phyloP scores from a whole-genome alignment of 2,113 vertebrate genomes.

The Dasyornis broadbenti region DNA sequence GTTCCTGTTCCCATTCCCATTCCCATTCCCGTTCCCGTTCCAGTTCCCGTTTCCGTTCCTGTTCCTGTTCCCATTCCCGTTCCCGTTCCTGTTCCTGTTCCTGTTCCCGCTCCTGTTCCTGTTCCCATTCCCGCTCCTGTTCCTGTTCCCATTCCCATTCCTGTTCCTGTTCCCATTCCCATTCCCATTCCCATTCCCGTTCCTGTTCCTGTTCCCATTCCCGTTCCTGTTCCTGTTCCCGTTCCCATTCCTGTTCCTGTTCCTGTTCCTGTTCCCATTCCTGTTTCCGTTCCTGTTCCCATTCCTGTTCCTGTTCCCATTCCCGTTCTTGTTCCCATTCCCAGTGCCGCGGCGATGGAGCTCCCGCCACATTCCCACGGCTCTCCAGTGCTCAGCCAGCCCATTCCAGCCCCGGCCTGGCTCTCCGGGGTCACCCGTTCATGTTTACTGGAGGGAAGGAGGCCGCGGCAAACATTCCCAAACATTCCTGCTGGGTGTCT shows the following conservation, averaged over 20 bases:
- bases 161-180: rapidly evolving
- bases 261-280: neutral
- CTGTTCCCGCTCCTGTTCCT: rapidly evolving
- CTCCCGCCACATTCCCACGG: neutral
- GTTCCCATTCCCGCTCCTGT: rapidly evolving
- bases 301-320: no score
- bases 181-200: neutral
- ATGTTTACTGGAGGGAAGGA: slow-evolving; percentile 39
- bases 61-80: no score
- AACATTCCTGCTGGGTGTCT: slow-evolving; percentile 9
- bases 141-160: no score
- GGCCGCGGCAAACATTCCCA: neutral
- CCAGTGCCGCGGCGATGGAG: neutral
- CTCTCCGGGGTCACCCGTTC: slow-evolving; percentile 13
- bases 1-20: no score
- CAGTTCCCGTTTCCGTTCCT: no score
- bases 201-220: rapidly evolving
- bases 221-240: rapidly evolving
- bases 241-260: neutral
- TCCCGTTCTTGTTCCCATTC: neutral
- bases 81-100: neutral
- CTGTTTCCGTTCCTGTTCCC: neutral
- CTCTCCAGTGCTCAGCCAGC: neutral
- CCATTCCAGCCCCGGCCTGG: neutral
- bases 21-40: no score